Conservation (phyloP, 2,113 vertebrate species). For the Rostratula benghalensis region DNA sequence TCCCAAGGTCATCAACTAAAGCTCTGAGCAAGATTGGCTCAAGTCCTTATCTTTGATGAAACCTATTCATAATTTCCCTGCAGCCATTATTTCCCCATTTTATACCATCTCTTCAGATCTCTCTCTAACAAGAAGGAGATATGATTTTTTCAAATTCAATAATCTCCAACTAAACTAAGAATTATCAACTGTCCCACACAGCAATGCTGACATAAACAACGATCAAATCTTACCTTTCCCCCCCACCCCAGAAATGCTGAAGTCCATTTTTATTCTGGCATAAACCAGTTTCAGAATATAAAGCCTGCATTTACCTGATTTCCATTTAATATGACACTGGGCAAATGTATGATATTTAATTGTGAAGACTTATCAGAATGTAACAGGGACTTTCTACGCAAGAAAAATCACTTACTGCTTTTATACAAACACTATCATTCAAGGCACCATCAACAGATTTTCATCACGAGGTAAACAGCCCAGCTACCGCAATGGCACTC, state of each 20-base stretch:
- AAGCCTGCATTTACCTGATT: background rate
- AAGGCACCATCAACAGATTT: background rate
- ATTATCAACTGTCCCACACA: background rate
- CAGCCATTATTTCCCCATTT: background rate
- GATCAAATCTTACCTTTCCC: fast-evolving
- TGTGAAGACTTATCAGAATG: background rate
- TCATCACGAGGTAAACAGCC: background rate
- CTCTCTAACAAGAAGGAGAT: background rate
- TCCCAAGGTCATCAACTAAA: background rate
- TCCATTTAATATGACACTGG: background rate
- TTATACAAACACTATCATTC: background rate
- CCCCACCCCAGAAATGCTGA: background rate
- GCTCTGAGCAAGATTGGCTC: background rate
- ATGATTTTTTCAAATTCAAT: background rate
- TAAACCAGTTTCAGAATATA: background rate
- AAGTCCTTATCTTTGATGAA: background rate
- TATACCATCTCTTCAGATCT: background rate
- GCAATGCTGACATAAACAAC: background rate
- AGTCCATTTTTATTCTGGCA: background rate
- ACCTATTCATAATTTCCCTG: background rate
- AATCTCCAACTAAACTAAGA: background rate
- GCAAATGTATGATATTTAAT: background rate
- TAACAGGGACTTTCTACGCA: background rate
- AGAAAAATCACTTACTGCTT: background rate
- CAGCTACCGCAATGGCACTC: background rate